phyloP scores from a whole-genome alignment of 2,888 invertebrate genomes.

The Drosophila nr. perissopoda region DNA sequence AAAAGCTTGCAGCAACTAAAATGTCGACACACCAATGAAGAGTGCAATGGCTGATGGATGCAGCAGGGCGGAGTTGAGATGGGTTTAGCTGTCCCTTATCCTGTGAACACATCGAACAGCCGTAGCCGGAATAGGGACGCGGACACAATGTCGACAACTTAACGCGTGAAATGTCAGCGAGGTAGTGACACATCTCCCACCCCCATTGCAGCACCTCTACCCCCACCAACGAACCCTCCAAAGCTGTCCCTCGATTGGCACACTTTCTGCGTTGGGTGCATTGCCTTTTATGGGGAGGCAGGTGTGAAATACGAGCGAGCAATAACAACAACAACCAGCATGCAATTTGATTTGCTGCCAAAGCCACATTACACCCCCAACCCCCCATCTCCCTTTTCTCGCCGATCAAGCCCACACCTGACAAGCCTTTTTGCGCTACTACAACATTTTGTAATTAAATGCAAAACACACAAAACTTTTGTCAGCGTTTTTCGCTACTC shows the following conservation, averaged over 20 bases:
- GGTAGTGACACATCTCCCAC: slow-evolving; percentile 27
- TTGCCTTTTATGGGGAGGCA: slow-evolving; percentile 35
- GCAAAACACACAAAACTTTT: slow-evolving; percentile 37
- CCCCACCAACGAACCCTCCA: background rate
- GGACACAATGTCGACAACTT: slow-evolving; percentile 34
- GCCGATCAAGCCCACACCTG: background rate
- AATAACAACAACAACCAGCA: slow-evolving; percentile 22
- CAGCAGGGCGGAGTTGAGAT: background rate
- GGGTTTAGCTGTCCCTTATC: slow-evolving; percentile 42
- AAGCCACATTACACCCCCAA: no score
- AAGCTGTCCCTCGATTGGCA: slow-evolving; percentile 24
- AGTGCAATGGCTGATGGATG: slow-evolving; percentile 24
- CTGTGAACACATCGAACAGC: slow-evolving; percentile 31
- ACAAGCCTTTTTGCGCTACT: background rate
- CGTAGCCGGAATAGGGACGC: background rate
- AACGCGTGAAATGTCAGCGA: slow-evolving; percentile 57
- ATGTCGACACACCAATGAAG: slow-evolving; percentile 67
- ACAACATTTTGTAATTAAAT: slow-evolving; percentile 45
- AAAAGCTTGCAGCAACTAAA: slow-evolving; percentile 67
- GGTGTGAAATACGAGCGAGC: slow-evolving; percentile 22
- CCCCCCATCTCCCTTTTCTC: background rate
- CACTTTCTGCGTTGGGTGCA: slow-evolving; percentile 37
- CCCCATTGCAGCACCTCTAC: background rate
- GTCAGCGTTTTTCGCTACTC: slow-evolving; percentile 24
- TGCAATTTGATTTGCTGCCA: slow-evolving; percentile 47